Evolutionary conservation across 2,797 vertebrate genomes (phyloP), one percentile per base, ranked within the genome.

Genomic region (Knipowitschia caucasica): DNA sequence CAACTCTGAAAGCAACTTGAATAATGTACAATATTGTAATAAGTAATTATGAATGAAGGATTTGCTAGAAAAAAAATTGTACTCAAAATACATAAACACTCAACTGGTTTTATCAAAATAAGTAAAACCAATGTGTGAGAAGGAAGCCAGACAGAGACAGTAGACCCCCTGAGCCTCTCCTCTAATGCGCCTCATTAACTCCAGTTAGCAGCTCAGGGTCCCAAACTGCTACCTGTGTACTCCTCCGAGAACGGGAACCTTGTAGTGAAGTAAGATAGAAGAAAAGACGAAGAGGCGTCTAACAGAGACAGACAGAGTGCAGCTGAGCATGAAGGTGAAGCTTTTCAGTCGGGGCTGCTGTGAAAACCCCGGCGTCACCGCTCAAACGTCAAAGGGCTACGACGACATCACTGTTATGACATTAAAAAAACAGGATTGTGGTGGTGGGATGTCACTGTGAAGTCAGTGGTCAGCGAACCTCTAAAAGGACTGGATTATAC

Each of bases 161-260:
- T 1, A 42, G 49, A 40, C 23, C 38, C 45, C 43, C 39, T 35
- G 50, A 71, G 62, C 55, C 58, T 60, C 54, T 53, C 49, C 62
- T 26, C 59, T 77, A 82, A 82, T 85, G 81, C 85, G 85, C 67
- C 68, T 59, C 45, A 56, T 72, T 79, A 72, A 71, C 73, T 71
- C 42, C 46, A 27, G 30, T 56, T 54, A 64, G 63, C 49, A 50
- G 51, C 56, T 53, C 7, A 9, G 12, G 30, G 57, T 50, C 43
- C 50, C 10, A 1, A 27, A 44, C 3, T n/a, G 30, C 50, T 34
- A 5, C 15, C 27, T 24, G 20, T 46, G 44, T 15, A 17, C 23
- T 14, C 15, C 33, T 46, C 9, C 58, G 50, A 3, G 31, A 25
- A 21, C 54, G 10, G 11, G 57, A 61, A 24, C 17, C 64, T 23